A percentile compares a stretch with the other conserved stretches of the same genome.
These are phyloP conservation scores for Drosophila sp. DNA, from an alignment of 1,140 invertebrate genomes.

Conservation along the genomic window DNA sequence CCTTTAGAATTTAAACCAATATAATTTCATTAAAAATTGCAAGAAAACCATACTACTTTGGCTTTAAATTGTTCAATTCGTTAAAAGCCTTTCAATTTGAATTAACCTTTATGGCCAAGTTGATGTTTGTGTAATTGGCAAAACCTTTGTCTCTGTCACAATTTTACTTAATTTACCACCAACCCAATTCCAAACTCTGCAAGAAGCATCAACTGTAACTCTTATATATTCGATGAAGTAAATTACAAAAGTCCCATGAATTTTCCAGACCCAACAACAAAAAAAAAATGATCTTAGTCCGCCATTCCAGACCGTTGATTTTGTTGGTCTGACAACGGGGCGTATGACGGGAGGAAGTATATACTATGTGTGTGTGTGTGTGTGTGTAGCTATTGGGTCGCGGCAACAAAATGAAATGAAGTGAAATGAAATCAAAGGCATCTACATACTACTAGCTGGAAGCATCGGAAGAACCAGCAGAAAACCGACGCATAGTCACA, in stretches of 20 bases:
- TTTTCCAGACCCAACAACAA: conserved; percentile 37
- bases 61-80: background rate
- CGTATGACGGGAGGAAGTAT: background rate
- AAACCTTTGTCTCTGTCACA: conserved; percentile 30
- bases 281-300: conserved; percentile 44
- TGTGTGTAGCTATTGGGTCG: conserved; percentile 21
- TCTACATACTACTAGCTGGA: conserved; percentile 21
- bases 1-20: no score
- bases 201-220: conserved; percentile 3
- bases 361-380: conserved; percentile 46
- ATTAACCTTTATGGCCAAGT: conserved; percentile 5
- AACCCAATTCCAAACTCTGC: background rate
- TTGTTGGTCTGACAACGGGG: conserved; percentile 17
- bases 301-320: conserved; percentile 68
- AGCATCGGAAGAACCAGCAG: conserved; percentile 25
- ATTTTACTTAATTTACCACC: conserved; percentile 19
- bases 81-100: background rate
- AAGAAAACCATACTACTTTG: background rate
- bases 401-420: conserved; percentile 76
- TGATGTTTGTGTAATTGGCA: background rate
- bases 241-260: conserved; percentile 55
- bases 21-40: background rate
- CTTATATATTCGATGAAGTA: conserved; percentile 44
- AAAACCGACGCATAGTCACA: conserved; percentile 61
- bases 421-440: conserved; percentile 80